Conservation (phyloP, 2,888 invertebrate species). For the Taenaris catops region DNA sequence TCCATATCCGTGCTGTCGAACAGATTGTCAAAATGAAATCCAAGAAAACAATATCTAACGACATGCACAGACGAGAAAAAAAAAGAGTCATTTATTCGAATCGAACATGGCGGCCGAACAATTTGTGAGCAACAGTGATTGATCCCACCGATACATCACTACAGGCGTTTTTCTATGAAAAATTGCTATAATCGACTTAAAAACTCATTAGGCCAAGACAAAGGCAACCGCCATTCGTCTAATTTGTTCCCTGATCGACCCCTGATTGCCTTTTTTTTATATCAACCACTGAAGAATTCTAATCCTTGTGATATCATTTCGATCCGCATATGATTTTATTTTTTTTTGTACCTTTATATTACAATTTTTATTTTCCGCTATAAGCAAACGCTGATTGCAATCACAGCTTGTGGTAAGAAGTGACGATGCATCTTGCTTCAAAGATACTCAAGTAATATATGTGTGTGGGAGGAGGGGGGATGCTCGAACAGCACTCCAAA, state of each 20-base stretch:
- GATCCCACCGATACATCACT: slow-evolving; percentile 77
- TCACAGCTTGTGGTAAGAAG: too few relatives aligned
- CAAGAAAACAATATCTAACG: too few relatives aligned
- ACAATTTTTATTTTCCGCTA: too few relatives aligned
- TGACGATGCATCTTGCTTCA: too few relatives aligned
- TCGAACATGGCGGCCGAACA: slow-evolving; percentile 58
- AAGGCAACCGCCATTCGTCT: slow-evolving; percentile 74
- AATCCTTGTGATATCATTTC: slow-evolving; percentile 27
- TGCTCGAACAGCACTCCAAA: too few relatives aligned
- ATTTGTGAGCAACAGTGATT: slow-evolving; percentile 73
- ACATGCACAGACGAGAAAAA: too few relatives aligned
- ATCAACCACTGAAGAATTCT: slow-evolving; percentile 33
- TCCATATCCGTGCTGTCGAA: too few relatives aligned
- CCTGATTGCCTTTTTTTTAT: slow-evolving; percentile 68
- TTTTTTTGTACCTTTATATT: neutral
- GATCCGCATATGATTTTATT: slow-evolving; percentile 5
- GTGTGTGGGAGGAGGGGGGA: too few relatives aligned
- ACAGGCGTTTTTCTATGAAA: slow-evolving; percentile 79
- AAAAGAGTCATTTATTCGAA: slow-evolving; percentile 27
- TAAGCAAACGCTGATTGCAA: too few relatives aligned
- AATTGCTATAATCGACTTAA: slow-evolving; percentile 80
- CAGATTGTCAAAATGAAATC: too few relatives aligned
- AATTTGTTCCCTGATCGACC: slow-evolving; percentile 74
- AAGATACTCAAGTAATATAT: too few relatives aligned
- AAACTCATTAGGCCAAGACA: slow-evolving; percentile 79